phyloP scores from a whole-genome alignment of 2,113 vertebrate genomes.

The Forbesichthys papilliferus region DNA sequence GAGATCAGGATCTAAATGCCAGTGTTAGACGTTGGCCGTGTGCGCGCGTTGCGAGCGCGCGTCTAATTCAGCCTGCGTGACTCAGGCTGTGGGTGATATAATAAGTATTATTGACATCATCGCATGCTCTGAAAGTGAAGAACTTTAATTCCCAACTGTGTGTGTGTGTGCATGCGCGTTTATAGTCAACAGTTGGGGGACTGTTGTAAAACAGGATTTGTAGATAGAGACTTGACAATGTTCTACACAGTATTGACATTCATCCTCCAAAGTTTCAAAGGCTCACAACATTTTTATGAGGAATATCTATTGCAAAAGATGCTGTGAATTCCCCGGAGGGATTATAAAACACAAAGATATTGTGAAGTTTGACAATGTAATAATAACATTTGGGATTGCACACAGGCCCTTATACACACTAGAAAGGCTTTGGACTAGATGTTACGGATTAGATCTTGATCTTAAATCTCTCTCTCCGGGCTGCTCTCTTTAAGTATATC shows the following conservation, averaged over 20 bases:
- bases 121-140: conserved; percentile 17
- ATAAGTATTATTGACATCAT: conserved; percentile 33
- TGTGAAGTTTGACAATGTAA: too few relatives aligned
- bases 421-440: too few relatives aligned
- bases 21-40: conserved; percentile 29
- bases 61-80: conserved; percentile 29
- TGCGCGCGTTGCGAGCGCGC: conserved; percentile 1
- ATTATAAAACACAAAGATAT: too few relatives aligned
- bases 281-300: too few relatives aligned
- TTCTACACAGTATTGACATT: too few relatives aligned
- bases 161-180: background rate
- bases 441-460: conserved; percentile 4
- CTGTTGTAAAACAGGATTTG: background rate
- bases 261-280: too few relatives aligned
- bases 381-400: too few relatives aligned
- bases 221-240: too few relatives aligned
- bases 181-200: background rate
- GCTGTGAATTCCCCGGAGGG: too few relatives aligned
- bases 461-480: background rate
- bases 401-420: too few relatives aligned
- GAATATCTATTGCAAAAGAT: too few relatives aligned
- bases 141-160: conserved; percentile 16
- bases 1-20: conserved; percentile 40
- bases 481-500: too few relatives aligned
- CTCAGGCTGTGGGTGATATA: conserved; percentile 38